Evolutionary conservation across 1,140 invertebrate genomes (phyloP), one percentile per base, ranked within the genome.

Genomic region (Thalassaphorura encarpata): DNA sequence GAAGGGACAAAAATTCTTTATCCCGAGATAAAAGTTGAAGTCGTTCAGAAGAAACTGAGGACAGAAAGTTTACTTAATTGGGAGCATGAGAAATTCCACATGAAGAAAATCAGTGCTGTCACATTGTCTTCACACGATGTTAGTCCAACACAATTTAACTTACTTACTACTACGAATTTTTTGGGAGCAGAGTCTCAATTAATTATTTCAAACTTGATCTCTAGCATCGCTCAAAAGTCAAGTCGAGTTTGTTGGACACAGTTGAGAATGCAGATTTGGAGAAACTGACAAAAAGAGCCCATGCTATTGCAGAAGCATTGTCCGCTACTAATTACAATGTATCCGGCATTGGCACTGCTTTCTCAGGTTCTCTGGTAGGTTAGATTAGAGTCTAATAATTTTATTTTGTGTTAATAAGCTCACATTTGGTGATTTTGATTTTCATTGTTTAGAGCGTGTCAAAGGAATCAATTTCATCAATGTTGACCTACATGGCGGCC

Each of bases 41-140:
- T 89, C 47, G 77, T 93, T 15, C 93, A 97, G 67, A 97, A 97
- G 71, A 98, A 97, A 75, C 97, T 98, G 61, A 96, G 97, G n/a
- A 90, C 89, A 1, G 90, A 97, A 49, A 88, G 92, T 53, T 77
- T 83, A 52, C 70, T 97, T 28, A 86, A 89, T 0, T 99, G 95
- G 95, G 94, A 98, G 70, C 96, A 99, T 68, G 95, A 98, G 71
- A 76, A 92, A 66, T 98, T 88, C 70, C 94, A 89, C 69, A 91
- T 97, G 64, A 80, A 87, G 56, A 77, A 91, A 58, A 77, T 97
- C 56, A 84, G 90, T 24, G 91, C 91, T 0, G 85, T 96, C 65
- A 97, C 93, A 11, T 63, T 97, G 5, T 95, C 92, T n/a, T 78
- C 79, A 41, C 70, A 89, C 3, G 81, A 83, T 67, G 73, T 74